Percentiles rank a stretch among this genome's conserved stretches.
These are phyloP conservation scores for Paramisgurnus dabryanus DNA, from an alignment of 2,113 vertebrate genomes.

Conservation along the genomic window DNA sequence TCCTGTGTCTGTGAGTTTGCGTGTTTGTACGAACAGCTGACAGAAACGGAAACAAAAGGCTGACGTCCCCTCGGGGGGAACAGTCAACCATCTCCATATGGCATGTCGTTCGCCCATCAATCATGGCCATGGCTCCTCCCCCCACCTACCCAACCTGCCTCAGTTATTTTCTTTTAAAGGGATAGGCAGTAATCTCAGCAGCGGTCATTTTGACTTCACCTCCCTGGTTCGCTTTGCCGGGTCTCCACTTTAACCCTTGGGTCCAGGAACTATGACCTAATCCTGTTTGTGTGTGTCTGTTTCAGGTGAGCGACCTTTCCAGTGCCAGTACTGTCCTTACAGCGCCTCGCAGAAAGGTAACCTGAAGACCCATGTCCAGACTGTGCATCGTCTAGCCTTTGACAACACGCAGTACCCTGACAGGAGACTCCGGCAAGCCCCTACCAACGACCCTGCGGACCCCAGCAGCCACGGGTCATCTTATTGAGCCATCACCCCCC, in stretches of 20 bases:
- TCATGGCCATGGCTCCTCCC: slow-evolving; percentile 64
- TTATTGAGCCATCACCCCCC: slow-evolving; percentile 24
- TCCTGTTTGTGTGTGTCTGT: slow-evolving; percentile 57
- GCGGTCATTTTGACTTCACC: slow-evolving; percentile 29
- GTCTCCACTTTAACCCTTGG: slow-evolving; percentile 19
- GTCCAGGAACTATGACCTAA: slow-evolving; percentile 47
- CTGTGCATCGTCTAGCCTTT: slow-evolving; percentile 57
- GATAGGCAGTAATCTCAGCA: slow-evolving; percentile 50
- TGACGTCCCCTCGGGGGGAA: slow-evolving; percentile 70
- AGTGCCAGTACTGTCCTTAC: slow-evolving; percentile 79
- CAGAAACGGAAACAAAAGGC: slow-evolving; percentile 69
- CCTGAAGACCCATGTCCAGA: slow-evolving; percentile 71
- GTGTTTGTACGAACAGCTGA: slow-evolving; percentile 64
- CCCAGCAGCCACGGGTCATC: slow-evolving; percentile 42
- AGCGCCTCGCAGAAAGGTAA: slow-evolving; percentile 88
- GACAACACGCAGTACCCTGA: slow-evolving; percentile 61
- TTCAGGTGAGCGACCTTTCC: slow-evolving; percentile 80
- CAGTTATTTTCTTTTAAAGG: slow-evolving; percentile 50
- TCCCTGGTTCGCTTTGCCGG: slow-evolving; percentile 6
- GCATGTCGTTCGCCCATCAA: slow-evolving; percentile 72
- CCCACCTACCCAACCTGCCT: slow-evolving; percentile 54
- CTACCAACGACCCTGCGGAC: slow-evolving; percentile 50
- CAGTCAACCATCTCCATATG: slow-evolving; percentile 71
- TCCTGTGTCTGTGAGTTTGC: slow-evolving; percentile 50
- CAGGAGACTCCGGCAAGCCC: slow-evolving; percentile 55